Conservation (phyloP, 2,797 vertebrate species). For the Urosaurus nigricauda region DNA sequence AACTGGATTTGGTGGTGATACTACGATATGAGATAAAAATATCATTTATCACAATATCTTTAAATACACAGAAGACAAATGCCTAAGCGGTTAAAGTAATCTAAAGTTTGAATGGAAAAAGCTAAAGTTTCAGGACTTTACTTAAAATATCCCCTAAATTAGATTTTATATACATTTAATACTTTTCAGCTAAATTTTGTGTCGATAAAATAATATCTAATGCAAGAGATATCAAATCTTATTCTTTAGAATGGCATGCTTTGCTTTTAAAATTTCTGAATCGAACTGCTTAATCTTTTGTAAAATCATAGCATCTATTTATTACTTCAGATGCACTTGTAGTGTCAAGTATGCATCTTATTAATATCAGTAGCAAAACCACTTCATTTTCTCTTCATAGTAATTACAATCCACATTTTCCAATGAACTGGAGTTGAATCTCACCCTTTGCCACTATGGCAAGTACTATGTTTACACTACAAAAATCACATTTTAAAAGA, state of each 20-base stretch:
- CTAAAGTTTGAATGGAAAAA: neutral
- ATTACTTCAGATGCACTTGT: neutral
- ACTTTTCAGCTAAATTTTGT: neutral
- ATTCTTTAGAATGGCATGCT: neutral
- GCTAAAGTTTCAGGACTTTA: neutral
- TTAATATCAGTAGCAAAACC: neutral
- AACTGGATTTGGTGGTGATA: neutral
- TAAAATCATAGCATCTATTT: neutral
- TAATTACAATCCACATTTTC: neutral
- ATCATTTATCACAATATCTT: neutral
- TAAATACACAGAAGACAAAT: neutral
- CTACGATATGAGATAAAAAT: too few species aligned
- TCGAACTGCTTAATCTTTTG: neutral
- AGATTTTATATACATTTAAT: neutral
- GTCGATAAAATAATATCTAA: neutral
- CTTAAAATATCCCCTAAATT: neutral
- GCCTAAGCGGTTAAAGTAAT: too few species aligned
- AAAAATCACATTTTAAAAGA: neutral
- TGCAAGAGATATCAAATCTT: neutral
- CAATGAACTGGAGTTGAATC: neutral
- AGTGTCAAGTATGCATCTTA: neutral
- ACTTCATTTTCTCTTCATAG: neutral
- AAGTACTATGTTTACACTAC: neutral
- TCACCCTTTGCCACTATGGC: neutral
- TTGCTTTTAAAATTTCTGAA: neutral